Percentiles rank a stretch among this genome's conserved stretches.
Evolutionary conservation across 2,113 vertebrate species (phyloP).

Genomic region (Laticauda laticaudata): DNA sequence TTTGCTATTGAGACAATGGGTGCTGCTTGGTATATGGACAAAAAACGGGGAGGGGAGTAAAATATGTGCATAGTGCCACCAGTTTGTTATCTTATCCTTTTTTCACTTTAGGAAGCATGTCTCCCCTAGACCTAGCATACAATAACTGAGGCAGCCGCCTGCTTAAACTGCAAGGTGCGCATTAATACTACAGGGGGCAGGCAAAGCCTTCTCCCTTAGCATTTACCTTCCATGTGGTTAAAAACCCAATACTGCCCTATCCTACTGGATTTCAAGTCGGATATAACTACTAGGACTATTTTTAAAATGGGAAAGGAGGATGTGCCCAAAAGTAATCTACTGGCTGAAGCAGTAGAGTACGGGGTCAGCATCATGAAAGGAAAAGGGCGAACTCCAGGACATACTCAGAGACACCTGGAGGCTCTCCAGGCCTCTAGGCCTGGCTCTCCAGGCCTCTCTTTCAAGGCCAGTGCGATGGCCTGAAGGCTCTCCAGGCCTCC

Average conservation of each 20-base stretch:
- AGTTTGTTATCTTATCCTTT: background rate
- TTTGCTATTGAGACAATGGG: background rate
- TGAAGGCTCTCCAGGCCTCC: slow-evolving; percentile 54
- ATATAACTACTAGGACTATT: background rate
- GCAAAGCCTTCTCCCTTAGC: background rate
- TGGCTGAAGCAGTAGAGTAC: background rate
- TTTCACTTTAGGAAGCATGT: background rate
- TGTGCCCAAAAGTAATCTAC: background rate
- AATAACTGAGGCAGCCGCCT: background rate
- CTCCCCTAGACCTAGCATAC: too few relatives aligned
- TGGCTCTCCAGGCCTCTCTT: slow-evolving; percentile 57
- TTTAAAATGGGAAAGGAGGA: background rate
- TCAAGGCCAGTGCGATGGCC: slow-evolving; percentile 78
- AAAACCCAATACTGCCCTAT: background rate
- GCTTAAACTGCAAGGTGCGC: background rate
- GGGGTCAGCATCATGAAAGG: background rate
- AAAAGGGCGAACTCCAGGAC: background rate
- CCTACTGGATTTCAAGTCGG: background rate
- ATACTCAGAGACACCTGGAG: slow-evolving; percentile 68
- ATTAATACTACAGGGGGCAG: background rate
- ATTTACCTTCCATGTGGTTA: background rate
- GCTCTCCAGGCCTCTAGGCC: slow-evolving; percentile 42
- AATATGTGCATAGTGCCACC: background rate
- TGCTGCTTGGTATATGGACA: background rate
- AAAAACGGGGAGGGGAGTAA: background rate